phyloP scores from a whole-genome alignment of 2,888 invertebrate species.

The Campopleginae sp. region DNA sequence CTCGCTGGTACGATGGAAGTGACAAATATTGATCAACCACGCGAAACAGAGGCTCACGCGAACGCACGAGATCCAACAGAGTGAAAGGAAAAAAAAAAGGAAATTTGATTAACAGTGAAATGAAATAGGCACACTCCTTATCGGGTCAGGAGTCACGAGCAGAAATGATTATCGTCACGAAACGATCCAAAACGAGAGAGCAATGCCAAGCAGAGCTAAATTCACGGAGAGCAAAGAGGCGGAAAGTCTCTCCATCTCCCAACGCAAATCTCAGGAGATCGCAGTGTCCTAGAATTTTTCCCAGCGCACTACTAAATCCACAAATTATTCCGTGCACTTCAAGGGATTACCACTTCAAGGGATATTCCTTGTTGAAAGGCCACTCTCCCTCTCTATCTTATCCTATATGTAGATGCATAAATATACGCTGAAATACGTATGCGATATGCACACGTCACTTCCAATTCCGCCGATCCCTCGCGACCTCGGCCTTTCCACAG shows the following conservation, averaged over 20 bases:
- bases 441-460: conserved; percentile 33
- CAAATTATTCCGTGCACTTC: conserved; percentile 58
- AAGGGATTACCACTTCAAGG: conserved; percentile 45
- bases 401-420: neutral
- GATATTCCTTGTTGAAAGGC: conserved; percentile 25
- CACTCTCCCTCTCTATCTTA: neutral
- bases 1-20: conserved; percentile 32
- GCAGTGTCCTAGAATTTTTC: conserved; percentile 27
- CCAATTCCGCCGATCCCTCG: neutral
- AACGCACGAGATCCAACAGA: neutral
- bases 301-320: conserved; percentile 34
- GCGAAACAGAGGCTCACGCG: conserved; percentile 34
- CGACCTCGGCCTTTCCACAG: neutral
- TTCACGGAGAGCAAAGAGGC: conserved; percentile 21
- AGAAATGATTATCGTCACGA: conserved; percentile 44
- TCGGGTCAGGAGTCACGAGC: conserved; percentile 28
- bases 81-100: neutral
- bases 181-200: conserved; percentile 19
- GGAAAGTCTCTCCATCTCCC: conserved; percentile 38
- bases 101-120: conserved; percentile 29
- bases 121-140: conserved; percentile 16
- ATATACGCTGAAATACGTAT: conserved; percentile 54
- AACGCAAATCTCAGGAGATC: conserved; percentile 18
- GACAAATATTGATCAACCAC: conserved; percentile 54
- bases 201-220: conserved; percentile 14